Conservation (phyloP, 2,113 vertebrate genomes). For the Camelus dromedarius region DNA sequence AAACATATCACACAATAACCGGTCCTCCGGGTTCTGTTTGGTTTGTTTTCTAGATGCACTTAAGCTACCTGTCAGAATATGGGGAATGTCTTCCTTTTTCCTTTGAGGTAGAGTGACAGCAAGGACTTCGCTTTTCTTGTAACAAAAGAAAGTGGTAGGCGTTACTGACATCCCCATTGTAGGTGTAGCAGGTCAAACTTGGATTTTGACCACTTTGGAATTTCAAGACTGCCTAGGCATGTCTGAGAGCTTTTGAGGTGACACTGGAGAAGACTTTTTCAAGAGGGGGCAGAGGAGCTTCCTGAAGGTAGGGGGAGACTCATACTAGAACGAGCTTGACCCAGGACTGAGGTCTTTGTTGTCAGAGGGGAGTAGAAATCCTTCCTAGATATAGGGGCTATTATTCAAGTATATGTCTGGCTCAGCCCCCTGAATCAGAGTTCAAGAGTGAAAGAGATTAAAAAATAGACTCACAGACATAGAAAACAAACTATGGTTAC, state of each 20-base stretch:
- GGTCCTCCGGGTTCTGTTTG: neutral
- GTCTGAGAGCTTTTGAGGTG: neutral
- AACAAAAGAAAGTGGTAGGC: neutral
- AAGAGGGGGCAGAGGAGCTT: neutral
- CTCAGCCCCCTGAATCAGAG: neutral
- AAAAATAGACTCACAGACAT: too few species aligned
- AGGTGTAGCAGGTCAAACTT: neutral
- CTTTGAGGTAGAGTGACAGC: neutral
- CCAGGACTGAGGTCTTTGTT: neutral
- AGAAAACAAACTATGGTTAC: too few species aligned
- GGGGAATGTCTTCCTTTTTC: neutral
- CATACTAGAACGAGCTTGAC: neutral
- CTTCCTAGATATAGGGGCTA: neutral
- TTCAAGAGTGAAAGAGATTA: neutral
- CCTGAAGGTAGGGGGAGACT: neutral
- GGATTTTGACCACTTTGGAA: neutral
- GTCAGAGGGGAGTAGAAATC: neutral
- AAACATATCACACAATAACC: neutral
- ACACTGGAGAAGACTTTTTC: neutral
- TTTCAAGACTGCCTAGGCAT: neutral
- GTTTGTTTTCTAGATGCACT: neutral
- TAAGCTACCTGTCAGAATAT: neutral
- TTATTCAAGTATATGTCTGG: neutral
- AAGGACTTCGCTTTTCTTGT: neutral
- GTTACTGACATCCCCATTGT: neutral